phyloP scores from a whole-genome alignment of 2,797 vertebrate genomes.

The Serranus cabrilla region DNA sequence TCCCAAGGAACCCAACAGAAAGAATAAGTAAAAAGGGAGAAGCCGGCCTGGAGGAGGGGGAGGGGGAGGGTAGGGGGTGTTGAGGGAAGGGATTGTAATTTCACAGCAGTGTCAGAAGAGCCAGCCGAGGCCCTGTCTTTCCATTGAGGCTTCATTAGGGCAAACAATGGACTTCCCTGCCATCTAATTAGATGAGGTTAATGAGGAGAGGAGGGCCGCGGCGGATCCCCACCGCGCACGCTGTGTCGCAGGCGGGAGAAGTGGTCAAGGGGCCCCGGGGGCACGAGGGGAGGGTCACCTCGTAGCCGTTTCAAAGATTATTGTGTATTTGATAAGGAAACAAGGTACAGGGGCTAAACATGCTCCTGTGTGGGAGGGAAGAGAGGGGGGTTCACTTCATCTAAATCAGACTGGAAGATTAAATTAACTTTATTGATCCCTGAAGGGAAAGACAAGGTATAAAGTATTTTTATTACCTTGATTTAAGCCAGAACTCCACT shows the following conservation, averaged over 20 bases:
- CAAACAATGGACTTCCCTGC: constrained; percentile 92
- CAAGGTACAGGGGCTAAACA: constrained; percentile 24
- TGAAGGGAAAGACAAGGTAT: not conserved
- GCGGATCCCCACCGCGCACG: constrained; percentile 79
- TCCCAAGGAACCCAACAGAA: constrained; percentile 40
- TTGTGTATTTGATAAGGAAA: constrained; percentile 42
- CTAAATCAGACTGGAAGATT: constrained; percentile 20
- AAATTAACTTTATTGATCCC: constrained; percentile 47
- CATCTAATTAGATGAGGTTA: constrained; percentile 98
- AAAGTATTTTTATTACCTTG: not conserved
- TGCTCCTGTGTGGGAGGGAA: not conserved
- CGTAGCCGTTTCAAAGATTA: constrained; percentile 36
- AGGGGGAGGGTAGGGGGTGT: constrained; percentile 11
- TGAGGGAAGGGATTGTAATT: constrained; percentile 85
- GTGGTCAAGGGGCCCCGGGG: constrained; percentile 64
- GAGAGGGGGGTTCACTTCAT: not conserved
- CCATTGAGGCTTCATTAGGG: constrained; percentile 95
- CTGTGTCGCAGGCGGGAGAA: constrained; percentile 61
- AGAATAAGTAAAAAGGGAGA: not conserved
- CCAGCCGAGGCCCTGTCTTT: constrained; percentile 90
- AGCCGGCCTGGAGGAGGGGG: too few relatives aligned
- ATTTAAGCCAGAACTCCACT: constrained; percentile 10
- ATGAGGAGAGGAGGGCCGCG: constrained; percentile 89
- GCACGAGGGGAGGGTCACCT: constrained; percentile 54
- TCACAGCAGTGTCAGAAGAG: constrained; percentile 89